These are phyloP conservation scores for Hydropsyche betteni DNA, from an alignment of 2,888 invertebrate genomes.

Conservation along the genomic window DNA sequence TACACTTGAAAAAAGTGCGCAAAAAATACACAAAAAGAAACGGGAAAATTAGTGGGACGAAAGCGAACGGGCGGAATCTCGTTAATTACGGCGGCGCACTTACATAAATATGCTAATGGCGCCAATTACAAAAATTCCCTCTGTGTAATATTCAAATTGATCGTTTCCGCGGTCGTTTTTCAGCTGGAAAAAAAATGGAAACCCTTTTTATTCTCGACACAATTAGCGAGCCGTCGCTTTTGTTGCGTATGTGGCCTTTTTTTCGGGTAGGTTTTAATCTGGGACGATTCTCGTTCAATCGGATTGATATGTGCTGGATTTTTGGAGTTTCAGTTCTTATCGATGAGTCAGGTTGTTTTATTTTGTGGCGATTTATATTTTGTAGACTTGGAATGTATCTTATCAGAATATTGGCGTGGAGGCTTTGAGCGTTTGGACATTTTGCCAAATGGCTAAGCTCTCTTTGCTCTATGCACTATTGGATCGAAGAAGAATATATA, in stretches of 20 bases:
- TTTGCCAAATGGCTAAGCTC: slow-evolving; percentile 21
- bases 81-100: slow-evolving; percentile 25
- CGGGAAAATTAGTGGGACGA: neutral
- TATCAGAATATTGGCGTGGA: slow-evolving; percentile 5
- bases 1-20: no score
- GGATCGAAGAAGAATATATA: neutral
- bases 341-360: neutral
- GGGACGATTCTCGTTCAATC: neutral
- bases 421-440: neutral
- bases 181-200: neutral
- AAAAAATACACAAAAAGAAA: no score
- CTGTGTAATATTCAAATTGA: slow-evolving; percentile 19
- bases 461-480: neutral
- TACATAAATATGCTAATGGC: slow-evolving; percentile 21
- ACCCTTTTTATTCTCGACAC: neutral
- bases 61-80: neutral
- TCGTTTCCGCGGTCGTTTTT: slow-evolving; percentile 5
- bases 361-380: neutral
- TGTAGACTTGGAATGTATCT: neutral
- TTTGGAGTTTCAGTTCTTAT: neutral
- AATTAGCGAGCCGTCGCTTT: neutral
- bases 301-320: neutral
- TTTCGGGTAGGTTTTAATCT: no score
- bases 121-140: slow-evolving; percentile 5
- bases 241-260: neutral